Base-by-base conservation (phyloP, 2,797 vertebrate genomes). In the Momotus momota region DNA sequence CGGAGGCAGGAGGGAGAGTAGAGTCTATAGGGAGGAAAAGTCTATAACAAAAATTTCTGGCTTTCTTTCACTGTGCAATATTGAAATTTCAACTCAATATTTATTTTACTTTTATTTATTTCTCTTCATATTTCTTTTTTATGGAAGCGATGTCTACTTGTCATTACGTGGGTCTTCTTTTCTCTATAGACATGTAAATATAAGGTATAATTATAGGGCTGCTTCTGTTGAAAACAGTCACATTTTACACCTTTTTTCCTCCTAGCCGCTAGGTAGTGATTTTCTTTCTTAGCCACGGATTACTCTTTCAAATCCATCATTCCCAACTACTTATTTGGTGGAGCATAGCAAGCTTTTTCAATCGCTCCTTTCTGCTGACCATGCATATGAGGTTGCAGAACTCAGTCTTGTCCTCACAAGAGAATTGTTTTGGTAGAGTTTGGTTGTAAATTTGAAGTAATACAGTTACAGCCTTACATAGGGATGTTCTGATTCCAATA, bases 251-350 rank as follows among this genome's bases (percentile, higher is more conserved):
- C 93, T 94, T 88, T 86, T 79, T 69, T 57, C 73, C 62, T 96
- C 8, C 2, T 86, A 31, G 25, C 40, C 62, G 55, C 46, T 75
- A 86, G 43, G 83, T 43, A 96, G 93, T 89, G 64, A 90, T 92
- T 94, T 96, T 93, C 86, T 93, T 54, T 86, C 80, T 73, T 88
- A 91, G 79, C 70, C 80, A 57, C 4, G 9, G 89, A 83, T 89
- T 93, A 78, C 21, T 81, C 41, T 94, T 65, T 92, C 79, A 88
- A 95, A 86, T 91, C 43, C 70, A 23, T 57, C 77, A 46, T 84
- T 95, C 51, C 41, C 38, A 97, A 90, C 94, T 81, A 94, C 51
- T 96, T 89, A 97, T 95, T 95, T 94, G 93, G 96, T 95, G 93
- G 96, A 87, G 93, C 73, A 83, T 66, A 81, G 25, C 41, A 90